These are phyloP conservation scores for Aphyosemion australe DNA, from an alignment of 2,113 vertebrate species.

Conservation along the genomic window DNA sequence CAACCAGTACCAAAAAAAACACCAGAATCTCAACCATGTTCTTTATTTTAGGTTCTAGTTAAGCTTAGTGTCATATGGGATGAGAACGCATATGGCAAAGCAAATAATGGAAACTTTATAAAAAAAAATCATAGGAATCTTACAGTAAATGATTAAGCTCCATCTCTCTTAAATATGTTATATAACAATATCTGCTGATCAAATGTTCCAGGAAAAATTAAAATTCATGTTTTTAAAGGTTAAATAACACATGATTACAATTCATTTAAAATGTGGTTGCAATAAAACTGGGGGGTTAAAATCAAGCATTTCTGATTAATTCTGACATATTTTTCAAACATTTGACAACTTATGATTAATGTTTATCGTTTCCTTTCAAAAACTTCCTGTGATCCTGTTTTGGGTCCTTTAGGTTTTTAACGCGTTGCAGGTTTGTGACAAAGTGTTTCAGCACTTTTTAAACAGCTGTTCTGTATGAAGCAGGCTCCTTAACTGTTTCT, in stretches of 20 bases:
- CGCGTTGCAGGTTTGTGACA: too few relatives aligned
- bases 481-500: slow-evolving; percentile 90
- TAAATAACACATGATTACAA: background rate
- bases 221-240: background rate
- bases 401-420: too few relatives aligned
- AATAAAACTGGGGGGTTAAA: too few relatives aligned
- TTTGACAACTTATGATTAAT: too few relatives aligned
- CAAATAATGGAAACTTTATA: slow-evolving; percentile 54
- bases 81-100: slow-evolving; percentile 17
- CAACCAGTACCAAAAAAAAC: too few relatives aligned
- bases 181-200: slow-evolving; percentile 34
- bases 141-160: slow-evolving; percentile 47
- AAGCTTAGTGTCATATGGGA: background rate
- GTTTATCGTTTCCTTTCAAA: too few relatives aligned
- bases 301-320: too few relatives aligned
- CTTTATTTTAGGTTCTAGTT: too few relatives aligned
- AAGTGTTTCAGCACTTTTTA: too few relatives aligned
- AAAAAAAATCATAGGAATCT: slow-evolving; percentile 47
- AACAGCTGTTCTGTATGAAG: background rate
- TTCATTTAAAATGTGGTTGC: background rate
- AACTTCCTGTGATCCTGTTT: too few relatives aligned
- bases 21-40: too few relatives aligned
- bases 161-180: slow-evolving; percentile 40
- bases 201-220: background rate
- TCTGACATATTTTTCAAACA: too few relatives aligned